Evolutionary conservation across 2,888 invertebrate species (phyloP).

Genomic region (Phragmatobia fuliginosa): DNA sequence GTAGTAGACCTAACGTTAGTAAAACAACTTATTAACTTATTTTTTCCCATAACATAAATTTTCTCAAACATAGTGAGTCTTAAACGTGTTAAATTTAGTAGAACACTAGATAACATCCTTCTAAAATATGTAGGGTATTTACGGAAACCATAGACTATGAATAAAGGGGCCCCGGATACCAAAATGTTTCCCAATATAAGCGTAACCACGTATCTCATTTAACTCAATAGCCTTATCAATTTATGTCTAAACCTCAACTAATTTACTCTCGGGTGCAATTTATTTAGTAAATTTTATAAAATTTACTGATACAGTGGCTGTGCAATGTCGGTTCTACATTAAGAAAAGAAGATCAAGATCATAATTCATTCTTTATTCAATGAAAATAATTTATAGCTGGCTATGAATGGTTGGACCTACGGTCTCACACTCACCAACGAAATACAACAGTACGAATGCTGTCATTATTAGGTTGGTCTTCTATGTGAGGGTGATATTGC

Average conservation of each 20-base stretch:
- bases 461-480: too few species aligned
- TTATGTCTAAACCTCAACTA: not conserved
- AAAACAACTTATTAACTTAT: not conserved
- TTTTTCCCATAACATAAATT: not conserved
- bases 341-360: not conserved
- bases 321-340: not conserved
- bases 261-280: not conserved
- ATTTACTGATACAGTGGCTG: not conserved
- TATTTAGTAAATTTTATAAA: slow-evolving; percentile 1
- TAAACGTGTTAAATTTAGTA: not conserved
- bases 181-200: slow-evolving; percentile 11
- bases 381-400: not conserved
- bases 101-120: not conserved
- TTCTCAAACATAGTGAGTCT: not conserved
- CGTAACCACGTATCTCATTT: slow-evolving; percentile 8
- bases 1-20: not conserved
- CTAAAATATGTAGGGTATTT: slow-evolving; percentile 5
- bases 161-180: slow-evolving; percentile 1
- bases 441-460: too few species aligned
- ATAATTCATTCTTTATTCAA: not conserved
- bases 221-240: slow-evolving; percentile 13
- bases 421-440: too few species aligned
- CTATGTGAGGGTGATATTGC: too few species aligned
- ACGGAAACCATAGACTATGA: slow-evolving; percentile 9
- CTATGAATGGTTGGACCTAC: too few species aligned